Percentiles rank a stretch among this genome's conserved stretches.
Conservation (phyloP, 2,113 vertebrate species). For the Aphyosemion australe region DNA sequence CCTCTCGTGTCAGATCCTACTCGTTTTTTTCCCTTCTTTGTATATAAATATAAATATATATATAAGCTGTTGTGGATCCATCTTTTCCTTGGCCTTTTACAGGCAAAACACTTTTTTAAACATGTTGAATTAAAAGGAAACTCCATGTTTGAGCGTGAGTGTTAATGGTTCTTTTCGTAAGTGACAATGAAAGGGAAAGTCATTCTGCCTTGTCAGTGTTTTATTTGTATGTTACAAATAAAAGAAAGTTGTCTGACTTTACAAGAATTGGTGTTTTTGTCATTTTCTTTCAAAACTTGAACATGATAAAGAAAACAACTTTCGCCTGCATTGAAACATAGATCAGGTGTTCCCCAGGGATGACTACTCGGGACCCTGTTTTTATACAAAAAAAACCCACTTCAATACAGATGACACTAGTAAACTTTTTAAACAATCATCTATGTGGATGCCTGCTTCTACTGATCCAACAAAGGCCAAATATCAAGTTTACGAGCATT, state of each 20-base stretch:
- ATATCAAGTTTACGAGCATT: no score
- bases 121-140: conserved; percentile 48
- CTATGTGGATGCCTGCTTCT: no score
- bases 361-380: neutral
- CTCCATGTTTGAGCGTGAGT: conserved; percentile 70
- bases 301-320: no score
- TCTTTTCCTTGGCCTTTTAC: conserved; percentile 68
- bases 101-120: conserved; percentile 68
- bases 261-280: conserved; percentile 9
- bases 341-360: neutral
- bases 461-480: no score
- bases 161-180: conserved; percentile 67
- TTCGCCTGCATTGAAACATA: no score
- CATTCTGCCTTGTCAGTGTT: conserved; percentile 82
- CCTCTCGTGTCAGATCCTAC: conserved; percentile 30
- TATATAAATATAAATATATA: conserved; percentile 52
- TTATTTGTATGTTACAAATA: conserved; percentile 83
- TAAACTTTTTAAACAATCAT: no score
- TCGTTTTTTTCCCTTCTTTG: conserved; percentile 43
- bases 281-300: neutral
- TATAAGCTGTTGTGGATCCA: conserved; percentile 67
- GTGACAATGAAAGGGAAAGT: conserved; percentile 76
- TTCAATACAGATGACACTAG: no score
- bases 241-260: conserved; percentile 79
- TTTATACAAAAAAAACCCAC: no score